Conservation (phyloP, 2,888 invertebrate genomes). For the Cosmopolites sordidus region DNA sequence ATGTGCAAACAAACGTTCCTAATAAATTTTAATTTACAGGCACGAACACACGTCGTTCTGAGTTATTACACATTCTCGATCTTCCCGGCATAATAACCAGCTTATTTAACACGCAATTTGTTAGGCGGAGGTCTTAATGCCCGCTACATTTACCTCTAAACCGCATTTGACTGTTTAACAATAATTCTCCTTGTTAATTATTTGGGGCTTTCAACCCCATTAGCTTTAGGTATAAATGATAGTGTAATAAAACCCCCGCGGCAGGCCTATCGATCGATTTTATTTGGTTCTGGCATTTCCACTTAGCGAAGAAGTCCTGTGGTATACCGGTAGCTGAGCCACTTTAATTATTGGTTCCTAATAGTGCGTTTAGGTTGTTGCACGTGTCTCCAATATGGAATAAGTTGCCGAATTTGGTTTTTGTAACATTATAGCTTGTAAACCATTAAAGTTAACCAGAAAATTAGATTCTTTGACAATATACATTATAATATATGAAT, state of each 20-base stretch:
- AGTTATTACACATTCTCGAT: not conserved
- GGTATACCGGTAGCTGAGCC: conserved; percentile 5
- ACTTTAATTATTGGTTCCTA: conserved; percentile 14
- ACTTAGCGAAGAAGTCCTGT: conserved; percentile 11
- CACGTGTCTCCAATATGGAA: conserved; percentile 4
- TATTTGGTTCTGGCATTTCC: conserved; percentile 1
- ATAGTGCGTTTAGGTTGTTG: conserved; percentile 6
- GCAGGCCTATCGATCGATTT: conserved; percentile 11
- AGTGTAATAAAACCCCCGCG: conserved; percentile 19
- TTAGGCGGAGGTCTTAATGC: not conserved
- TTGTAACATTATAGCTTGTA: too few relatives aligned
- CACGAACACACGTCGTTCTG: not conserved
- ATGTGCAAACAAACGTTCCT: not conserved
- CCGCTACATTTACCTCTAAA: conserved; percentile 2
- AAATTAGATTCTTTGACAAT: too few relatives aligned
- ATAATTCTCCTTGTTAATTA: conserved; percentile 18
- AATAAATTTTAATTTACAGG: not conserved
- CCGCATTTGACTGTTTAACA: conserved; percentile 14
- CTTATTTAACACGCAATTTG: conserved; percentile 2
- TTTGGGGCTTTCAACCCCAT: conserved; percentile 22
- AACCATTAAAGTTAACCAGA: too few relatives aligned
- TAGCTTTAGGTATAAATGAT: conserved; percentile 20
- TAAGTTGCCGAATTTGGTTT: too few relatives aligned
- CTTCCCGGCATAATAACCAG: conserved; percentile 1
- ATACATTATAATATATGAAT: too few relatives aligned